Conservation (phyloP, 30 jellyfish, hydroid and myxozoan species). For the Aurelia aurita complex sp. Pacific region DNA sequence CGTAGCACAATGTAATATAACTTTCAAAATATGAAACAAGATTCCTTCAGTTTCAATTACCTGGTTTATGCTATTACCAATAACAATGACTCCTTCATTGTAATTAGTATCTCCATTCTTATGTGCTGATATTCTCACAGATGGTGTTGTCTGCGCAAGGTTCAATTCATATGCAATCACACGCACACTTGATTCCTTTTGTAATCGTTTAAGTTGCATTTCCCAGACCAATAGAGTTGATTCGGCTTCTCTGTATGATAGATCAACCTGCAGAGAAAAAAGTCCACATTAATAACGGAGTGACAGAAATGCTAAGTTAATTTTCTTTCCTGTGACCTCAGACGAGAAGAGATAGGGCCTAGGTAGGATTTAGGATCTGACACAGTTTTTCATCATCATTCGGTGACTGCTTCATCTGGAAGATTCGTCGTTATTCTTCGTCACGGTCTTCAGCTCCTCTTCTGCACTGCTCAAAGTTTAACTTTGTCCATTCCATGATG, state of each 20-base stretch:
- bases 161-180: conserved; percentile 65
- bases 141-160: conserved; percentile 75
- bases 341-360: no score
- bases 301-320: not conserved
- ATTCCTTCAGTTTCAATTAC: not conserved
- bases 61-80: conserved; percentile 79
- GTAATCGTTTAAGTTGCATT: conserved; percentile 75
- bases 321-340: not conserved
- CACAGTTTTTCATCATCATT: no score
- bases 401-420: no score
- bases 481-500: no score
- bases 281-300: no score
- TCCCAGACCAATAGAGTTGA: conserved; percentile 74
- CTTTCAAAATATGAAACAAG: no score
- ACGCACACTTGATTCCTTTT: conserved; percentile 73
- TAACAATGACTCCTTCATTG: conserved; percentile 75
- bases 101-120: conserved; percentile 70
- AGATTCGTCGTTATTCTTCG: no score
- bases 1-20: no score
- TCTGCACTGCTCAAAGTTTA: no score
- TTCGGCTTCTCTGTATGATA: conserved; percentile 72
- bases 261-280: conserved; percentile 43
- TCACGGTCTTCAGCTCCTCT: no score
- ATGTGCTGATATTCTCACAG: conserved; percentile 74
- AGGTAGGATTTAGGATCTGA: no score